Evolutionary conservation across 2,888 invertebrate genomes (phyloP), one percentile per base, ranked within the genome.

Genomic region (Lamellibrachia columna): DNA sequence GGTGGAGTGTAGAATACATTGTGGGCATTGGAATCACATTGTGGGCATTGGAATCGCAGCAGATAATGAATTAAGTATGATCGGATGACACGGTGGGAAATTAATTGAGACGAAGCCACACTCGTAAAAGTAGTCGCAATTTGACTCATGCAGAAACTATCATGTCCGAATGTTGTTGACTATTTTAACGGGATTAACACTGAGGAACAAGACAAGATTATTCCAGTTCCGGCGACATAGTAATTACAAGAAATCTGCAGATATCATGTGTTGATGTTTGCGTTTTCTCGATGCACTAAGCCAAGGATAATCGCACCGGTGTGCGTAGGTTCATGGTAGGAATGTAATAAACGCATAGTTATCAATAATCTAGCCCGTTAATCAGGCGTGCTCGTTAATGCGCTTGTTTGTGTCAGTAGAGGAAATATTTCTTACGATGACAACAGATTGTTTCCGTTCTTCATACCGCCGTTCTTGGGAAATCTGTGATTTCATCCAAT

Each of bases 41-140:
- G 40, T 40, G 40, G 40, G 40, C 40, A 40, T 40, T 40, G 40
- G 40, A 40, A 40, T 40, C 40, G 40, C 40, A 22, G 75, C 22
- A 75, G 75, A 75, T n/a, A 75, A 75, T 75, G 75, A 75, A 22
- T 75, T 75, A 75, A 75, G 75, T 75, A 75, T n/a, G n/a, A 75
- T 75, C 75, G 22, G 75, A 75, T 22, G 75, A 75, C 75, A 75
- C 6, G 22, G 22, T 0, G 75, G 15, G 15, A 22, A 22, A n/a
- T 15, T 75, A 75, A 75, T 75, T n/a, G n/a, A 75, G 75, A 75
- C 75, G 75, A 75, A 22, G 0, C 22, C 22, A 0, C 75, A 6
- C 22, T 3, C 0, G 0, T 75, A 4, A 75, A 22, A 22, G 0
- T 22, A 75, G 75, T 75, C 75, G 22, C n/a, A 75, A 75, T 75